Percentiles rank a stretch among this genome's conserved stretches.
Conservation (phyloP, 2,888 invertebrate genomes). For the Argyra leucocephala region DNA sequence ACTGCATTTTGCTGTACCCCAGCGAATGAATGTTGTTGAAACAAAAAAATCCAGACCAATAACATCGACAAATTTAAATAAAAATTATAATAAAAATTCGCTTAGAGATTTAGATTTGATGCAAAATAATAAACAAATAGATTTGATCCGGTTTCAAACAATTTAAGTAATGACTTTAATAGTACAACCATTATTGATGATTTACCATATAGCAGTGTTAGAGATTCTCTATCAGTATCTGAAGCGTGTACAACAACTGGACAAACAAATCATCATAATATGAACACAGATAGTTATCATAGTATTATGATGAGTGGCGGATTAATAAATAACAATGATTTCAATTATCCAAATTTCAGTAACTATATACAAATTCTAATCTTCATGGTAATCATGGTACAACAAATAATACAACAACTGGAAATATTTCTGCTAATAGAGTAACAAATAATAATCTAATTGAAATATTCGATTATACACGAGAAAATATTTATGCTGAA, state of each 20-base stretch:
- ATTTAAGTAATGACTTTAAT: slow-evolving; percentile 14
- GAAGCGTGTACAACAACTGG: background rate
- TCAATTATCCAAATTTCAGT: slow-evolving; percentile 13
- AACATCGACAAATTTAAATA: slow-evolving; percentile 15
- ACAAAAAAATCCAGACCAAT: slow-evolving; percentile 35
- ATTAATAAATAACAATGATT: background rate
- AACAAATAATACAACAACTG: slow-evolving; percentile 17
- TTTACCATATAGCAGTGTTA: slow-evolving; percentile 60
- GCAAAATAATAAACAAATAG: slow-evolving; percentile 24
- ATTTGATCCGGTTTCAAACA: slow-evolving; percentile 35
- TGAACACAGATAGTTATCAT: background rate
- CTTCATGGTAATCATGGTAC: background rate
- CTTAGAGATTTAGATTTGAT: slow-evolving; percentile 8
- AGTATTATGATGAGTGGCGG: background rate
- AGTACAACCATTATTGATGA: slow-evolving; percentile 48
- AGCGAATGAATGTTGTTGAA: slow-evolving; percentile 50
- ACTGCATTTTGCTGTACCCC: slow-evolving; percentile 39
- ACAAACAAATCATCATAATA: background rate
- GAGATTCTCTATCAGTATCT: slow-evolving; percentile 49
- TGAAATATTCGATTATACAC: slow-evolving; percentile 34
- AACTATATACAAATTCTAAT: slow-evolving; percentile 24
- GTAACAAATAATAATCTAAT: slow-evolving; percentile 19
- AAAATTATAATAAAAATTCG: background rate
- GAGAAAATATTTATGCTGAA: slow-evolving; percentile 64
- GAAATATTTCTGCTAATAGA: slow-evolving; percentile 24